Evolutionary conservation across 1,140 invertebrate species (phyloP), one percentile per base, ranked within the genome.

Genomic region (Heliconius himera): DNA sequence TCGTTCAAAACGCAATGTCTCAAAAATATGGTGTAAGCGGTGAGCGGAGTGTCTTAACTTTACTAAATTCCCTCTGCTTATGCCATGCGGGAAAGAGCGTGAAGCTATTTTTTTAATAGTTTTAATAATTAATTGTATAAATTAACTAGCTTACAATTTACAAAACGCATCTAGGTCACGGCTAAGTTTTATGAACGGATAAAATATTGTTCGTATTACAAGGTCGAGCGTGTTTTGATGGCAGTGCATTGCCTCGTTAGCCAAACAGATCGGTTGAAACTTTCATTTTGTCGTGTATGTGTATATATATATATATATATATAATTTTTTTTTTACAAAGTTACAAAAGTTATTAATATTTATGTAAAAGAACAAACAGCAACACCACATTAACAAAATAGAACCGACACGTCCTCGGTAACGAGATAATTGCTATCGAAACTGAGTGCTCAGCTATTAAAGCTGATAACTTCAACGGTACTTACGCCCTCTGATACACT

Each of bases 111-210:
- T 54, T 56, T 66, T 29, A 3, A 26, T 5, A 13, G 4, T 16
- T 26, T 13, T 4, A 66, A 26, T 26, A 66, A 29, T 66, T 66
- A 66, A 29, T 22, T 56, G 54, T 22, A 18, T 66, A 66, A 13
- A 29, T 66, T 70, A 41, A 36, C 33, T 60, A 80, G 54, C 13
- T 78, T 54, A 71, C 36, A 51, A 72, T 70, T 70, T 78, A 38
- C 38, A 70, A 41, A 74, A n/a, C 78, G 54, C 41, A 83, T 81
- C 81, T 81, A 75, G 84, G 85, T 84, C 84, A 82, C 56, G 82
- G 81, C 74, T 81, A 38, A 60, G 56, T 80, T 51, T 70, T 76
- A 38, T 36, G 54, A 56, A 74, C 60, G 74, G 76, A 56, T 77
- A 72, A 49, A 70, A 74, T 76, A 77, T 77, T 77, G 60, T 41